Conservation (phyloP, 2,113 vertebrate genomes). For the Rostratula benghalensis region DNA sequence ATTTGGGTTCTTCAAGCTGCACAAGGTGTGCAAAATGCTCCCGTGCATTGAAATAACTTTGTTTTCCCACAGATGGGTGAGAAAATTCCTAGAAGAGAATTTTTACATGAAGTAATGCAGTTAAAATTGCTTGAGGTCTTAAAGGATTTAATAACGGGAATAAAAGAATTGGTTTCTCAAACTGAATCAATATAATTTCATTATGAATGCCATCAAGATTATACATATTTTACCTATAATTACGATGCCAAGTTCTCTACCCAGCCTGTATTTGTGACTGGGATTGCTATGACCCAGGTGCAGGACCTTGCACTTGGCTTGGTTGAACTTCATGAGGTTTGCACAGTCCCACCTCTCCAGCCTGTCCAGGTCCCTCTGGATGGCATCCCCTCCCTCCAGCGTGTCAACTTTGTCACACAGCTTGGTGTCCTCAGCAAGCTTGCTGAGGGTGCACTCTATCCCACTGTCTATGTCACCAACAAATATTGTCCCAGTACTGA, state of each 20-base stretch:
- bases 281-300: too few species aligned
- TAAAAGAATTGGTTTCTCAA: neutral
- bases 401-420: too few species aligned
- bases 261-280: too few species aligned
- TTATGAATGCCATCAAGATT: neutral
- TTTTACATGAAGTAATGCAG: neutral
- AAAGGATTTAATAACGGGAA: neutral
- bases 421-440: too few species aligned
- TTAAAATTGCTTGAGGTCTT: neutral
- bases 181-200: neutral
- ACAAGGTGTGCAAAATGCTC: neutral
- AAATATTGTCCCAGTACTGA: too few species aligned
- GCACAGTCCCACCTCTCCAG: too few species aligned
- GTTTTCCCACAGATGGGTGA: neutral
- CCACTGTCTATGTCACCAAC: too few species aligned
- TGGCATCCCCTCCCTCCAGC: too few species aligned
- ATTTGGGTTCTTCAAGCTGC: neutral
- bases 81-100: neutral
- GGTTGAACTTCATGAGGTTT: too few species aligned
- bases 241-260: neutral
- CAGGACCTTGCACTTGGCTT: too few species aligned
- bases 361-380: too few species aligned
- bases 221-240: neutral
- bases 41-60: neutral
- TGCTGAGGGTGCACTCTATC: too few species aligned